Evolutionary conservation across 2,888 invertebrate species (phyloP).

Genomic region (Athrips mouffetella): DNA sequence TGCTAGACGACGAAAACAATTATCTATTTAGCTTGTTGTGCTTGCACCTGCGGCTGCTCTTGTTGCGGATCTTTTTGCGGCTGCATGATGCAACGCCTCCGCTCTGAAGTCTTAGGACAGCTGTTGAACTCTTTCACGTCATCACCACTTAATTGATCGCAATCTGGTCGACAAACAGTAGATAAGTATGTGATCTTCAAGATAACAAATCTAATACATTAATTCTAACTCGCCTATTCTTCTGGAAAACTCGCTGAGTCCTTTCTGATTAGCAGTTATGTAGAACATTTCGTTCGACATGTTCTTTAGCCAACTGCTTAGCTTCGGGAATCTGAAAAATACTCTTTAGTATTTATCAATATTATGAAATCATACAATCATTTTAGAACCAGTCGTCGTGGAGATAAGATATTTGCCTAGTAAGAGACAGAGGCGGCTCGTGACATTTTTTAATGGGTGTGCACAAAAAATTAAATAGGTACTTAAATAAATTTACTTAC

Average conservation of each 20-base stretch:
- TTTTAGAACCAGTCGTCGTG: too few relatives aligned
- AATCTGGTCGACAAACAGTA: background rate
- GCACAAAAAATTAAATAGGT: too few relatives aligned
- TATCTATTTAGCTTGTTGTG: background rate
- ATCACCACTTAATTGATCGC: background rate
- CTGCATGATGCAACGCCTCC: background rate
- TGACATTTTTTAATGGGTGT: too few relatives aligned
- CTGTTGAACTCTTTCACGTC: background rate
- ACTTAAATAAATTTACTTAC: too few relatives aligned
- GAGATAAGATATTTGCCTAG: too few relatives aligned
- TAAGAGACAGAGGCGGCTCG: too few relatives aligned
- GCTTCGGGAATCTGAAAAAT: slow-evolving; percentile 42
- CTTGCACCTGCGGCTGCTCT: background rate
- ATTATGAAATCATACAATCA: background rate
- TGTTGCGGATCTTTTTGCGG: slow-evolving; percentile 27
- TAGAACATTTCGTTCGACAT: slow-evolving; percentile 51
- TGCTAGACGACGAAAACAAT: too few relatives aligned
- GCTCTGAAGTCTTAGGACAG: background rate
- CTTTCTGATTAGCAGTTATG: slow-evolving; percentile 53
- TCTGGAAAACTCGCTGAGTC: slow-evolving; percentile 51
- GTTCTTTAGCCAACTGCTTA: slow-evolving; percentile 47
- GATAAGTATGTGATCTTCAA: background rate
- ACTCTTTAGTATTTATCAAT: background rate
- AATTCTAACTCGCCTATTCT: slow-evolving; percentile 53
- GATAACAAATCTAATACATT: background rate